Percentiles rank a stretch among this genome's conserved stretches.
These are phyloP conservation scores for Sialia sialis DNA, from an alignment of 2,113 vertebrate genomes.

Conservation along the genomic window DNA sequence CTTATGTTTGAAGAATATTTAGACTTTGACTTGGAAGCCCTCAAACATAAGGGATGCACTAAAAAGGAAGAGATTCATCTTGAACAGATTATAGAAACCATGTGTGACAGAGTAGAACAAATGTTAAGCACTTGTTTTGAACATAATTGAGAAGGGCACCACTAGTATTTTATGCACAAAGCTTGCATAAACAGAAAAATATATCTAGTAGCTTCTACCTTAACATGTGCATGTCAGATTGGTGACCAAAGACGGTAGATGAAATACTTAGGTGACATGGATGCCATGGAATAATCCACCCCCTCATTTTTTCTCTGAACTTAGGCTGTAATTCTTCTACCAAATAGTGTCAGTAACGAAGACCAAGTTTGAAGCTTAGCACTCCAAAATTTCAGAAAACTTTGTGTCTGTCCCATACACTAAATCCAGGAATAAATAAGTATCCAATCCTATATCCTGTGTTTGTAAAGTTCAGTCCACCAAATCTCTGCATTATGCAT, in stretches of 20 bases:
- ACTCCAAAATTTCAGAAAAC: neutral
- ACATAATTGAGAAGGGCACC: neutral
- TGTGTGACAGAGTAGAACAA: neutral
- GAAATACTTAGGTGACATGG: neutral
- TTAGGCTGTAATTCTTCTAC: neutral
- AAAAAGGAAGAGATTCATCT: neutral
- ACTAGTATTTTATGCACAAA: neutral
- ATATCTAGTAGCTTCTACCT: neutral
- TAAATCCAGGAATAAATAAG: neutral
- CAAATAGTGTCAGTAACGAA: neutral
- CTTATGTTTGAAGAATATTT: conserved; percentile 16
- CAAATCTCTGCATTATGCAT: neutral
- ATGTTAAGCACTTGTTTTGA: neutral
- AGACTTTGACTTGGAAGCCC: conserved; percentile 18
- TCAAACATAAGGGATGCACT: neutral
- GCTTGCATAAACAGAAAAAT: neutral
- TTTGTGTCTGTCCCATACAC: neutral
- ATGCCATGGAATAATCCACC: neutral
- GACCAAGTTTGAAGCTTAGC: neutral
- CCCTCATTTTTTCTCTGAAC: neutral
- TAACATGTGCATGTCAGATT: neutral
- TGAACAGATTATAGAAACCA: neutral
- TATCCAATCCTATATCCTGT: neutral
- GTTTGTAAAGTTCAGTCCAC: neutral
- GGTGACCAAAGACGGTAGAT: neutral